Evolutionary conservation across 2,888 invertebrate genomes (phyloP), one percentile per base, ranked within the genome.

Genomic region (Balanococcus diminutus): DNA sequence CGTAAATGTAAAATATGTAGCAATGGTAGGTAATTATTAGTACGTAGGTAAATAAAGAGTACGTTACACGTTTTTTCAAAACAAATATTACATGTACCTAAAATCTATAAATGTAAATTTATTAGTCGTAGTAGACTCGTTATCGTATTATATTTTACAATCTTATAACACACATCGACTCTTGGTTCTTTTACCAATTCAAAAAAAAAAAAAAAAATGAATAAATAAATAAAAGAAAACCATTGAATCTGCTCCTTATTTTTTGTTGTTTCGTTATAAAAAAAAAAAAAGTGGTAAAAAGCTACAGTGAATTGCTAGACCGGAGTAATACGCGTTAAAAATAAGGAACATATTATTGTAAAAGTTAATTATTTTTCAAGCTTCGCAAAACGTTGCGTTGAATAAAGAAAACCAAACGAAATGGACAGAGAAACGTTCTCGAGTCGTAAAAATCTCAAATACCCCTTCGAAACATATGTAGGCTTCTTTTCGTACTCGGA

Each of bases 11-110:
- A 61, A 56, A 61, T 67, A 67, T 19, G 22, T 67, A 67, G 67
- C 67, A 67, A 67, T 67, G 67, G 67, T 67, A 67, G 67, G 67
- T 67, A 67, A 28, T 28, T 67, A 67, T n/a, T n/a, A n/a, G n/a
- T n/a, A n/a, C n/a, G n/a, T n/a, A n/a, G 9, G 56, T 56, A 56
- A 51, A 56, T 56, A 67, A 67, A 67, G 25, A 67, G 2, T 28
- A 67, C 67, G 67, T 67, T 67, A 28, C 67, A 31, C 67, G 28
- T 67, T 46, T 56, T 56, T 14, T 16, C 14, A 67, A 67, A 67
- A 61, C 6, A 22, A 61, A 56, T 56, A 56, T 56, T 56, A 56
- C 56, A 56, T 56, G 22, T 56, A 56, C 22, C 22, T 56, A 56
- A 56, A 56, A 56, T 56, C 56, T 56, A 56, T 22, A 11, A 22